Conservation (phyloP, 2,797 vertebrate species). For the Avahi laniger region DNA sequence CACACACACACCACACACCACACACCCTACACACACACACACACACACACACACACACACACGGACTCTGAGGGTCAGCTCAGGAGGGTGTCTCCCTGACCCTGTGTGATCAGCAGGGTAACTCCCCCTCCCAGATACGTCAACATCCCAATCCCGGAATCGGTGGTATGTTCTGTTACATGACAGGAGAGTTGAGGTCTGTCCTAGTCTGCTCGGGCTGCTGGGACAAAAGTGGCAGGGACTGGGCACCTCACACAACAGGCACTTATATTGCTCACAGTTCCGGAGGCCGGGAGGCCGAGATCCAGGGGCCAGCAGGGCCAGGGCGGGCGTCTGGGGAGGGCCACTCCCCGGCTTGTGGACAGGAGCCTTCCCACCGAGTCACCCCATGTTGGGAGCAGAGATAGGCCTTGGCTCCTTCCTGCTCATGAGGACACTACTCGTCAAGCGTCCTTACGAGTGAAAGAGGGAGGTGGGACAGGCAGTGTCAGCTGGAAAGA, state of each 20-base stretch:
- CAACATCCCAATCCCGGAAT: fast-evolving
- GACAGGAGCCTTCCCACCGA: not conserved
- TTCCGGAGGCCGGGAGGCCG: not conserved
- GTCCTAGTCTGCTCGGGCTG: not conserved
- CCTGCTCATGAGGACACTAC: not conserved
- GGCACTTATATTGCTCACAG: not conserved
- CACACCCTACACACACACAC: too few species aligned
- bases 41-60: not conserved
- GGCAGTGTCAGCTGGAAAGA: not conserved
- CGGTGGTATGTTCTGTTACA: not conserved
- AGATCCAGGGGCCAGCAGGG: not conserved
- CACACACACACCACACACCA: not conserved
- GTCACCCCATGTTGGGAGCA: not conserved
- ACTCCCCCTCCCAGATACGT: fast-evolving
- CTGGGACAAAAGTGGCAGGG: not conserved
- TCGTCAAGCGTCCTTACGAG: not conserved
- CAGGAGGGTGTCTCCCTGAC: not conserved
- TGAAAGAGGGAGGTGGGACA: not conserved
- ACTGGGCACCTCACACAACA: not conserved
- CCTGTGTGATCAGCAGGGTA: not conserved
- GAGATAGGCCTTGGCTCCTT: not conserved
- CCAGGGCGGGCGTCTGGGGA: too few species aligned
- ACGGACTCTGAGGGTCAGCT: too few species aligned
- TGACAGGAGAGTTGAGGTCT: not conserved
- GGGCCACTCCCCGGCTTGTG: not conserved